These are phyloP conservation scores for Rotaria macrura DNA, from an alignment of 2,888 invertebrate species.

Conservation along the genomic window DNA sequence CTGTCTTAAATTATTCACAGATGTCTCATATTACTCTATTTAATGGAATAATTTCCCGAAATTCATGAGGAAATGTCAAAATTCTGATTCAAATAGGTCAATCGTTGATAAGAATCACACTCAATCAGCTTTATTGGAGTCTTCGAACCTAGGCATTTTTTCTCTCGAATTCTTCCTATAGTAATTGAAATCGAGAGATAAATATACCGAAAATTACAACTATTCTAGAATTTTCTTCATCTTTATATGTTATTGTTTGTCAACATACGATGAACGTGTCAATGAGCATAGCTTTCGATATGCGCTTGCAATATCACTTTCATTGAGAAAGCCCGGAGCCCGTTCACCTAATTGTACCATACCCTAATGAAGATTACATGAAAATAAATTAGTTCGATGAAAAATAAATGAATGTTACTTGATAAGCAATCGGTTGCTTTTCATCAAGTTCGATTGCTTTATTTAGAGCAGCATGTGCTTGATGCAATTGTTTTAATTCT, in stretches of 20 bases:
- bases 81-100: too few relatives aligned
- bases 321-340: neutral
- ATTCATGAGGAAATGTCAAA: too few relatives aligned
- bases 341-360: neutral
- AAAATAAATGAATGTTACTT: neutral
- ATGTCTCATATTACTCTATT: too few relatives aligned
- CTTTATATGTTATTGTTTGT: neutral
- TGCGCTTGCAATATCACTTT: neutral
- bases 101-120: too few relatives aligned
- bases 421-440: slow-evolving; percentile 26
- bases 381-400: too few relatives aligned
- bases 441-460: slow-evolving; percentile 26
- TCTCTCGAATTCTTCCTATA: too few relatives aligned
- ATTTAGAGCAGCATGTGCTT: slow-evolving; percentile 27
- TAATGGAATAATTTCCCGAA: too few relatives aligned
- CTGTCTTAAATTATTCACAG: too few relatives aligned
- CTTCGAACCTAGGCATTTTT: too few relatives aligned
- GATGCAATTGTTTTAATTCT: slow-evolving; percentile 28
- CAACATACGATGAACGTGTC: neutral
- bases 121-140: too few relatives aligned
- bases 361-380: neutral
- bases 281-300: neutral
- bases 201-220: too few relatives aligned
- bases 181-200: too few relatives aligned
- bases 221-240: neutral